Evolutionary conservation across 35 echinoderm and acorn worm genomes (phyloP).

Genomic region (Apostichopus californicus): DNA sequence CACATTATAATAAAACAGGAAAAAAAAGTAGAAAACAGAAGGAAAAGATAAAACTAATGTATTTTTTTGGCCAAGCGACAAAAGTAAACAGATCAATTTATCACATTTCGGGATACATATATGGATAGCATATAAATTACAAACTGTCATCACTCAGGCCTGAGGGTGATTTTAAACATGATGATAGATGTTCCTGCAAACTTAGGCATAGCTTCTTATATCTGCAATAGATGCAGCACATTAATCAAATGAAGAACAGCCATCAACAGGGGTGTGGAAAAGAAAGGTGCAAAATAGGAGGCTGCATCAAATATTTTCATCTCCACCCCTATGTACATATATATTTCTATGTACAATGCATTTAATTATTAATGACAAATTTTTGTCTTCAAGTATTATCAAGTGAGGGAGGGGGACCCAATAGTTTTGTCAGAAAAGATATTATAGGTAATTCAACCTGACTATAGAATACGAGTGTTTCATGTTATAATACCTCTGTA

Average conservation of each 20-base stretch:
- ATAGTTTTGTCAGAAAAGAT: no score
- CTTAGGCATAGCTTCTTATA: neutral
- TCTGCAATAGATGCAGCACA: neutral
- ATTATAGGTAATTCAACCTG: no score
- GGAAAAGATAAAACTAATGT: neutral
- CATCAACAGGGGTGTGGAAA: no score
- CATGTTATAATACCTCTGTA: no score
- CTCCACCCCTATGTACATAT: no score
- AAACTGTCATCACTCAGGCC: neutral
- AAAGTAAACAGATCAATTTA: neutral
- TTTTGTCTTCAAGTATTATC: no score
- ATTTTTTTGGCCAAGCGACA: neutral
- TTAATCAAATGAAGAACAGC: neutral
- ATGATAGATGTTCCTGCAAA: neutral
- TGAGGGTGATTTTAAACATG: neutral
- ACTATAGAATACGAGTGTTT: no score
- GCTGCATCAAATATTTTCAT: no score
- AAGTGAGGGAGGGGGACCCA: no score
- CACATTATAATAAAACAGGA: neutral
- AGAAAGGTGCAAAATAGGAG: no score
- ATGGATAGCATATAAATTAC: neutral
- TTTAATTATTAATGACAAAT: no score
- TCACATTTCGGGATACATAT: neutral
- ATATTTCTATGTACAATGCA: no score
- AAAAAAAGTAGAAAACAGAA: neutral